Percentiles rank a stretch among this genome's conserved stretches.
Conservation (phyloP, 2,888 invertebrate genomes). For the Drosophila prostipennis region DNA sequence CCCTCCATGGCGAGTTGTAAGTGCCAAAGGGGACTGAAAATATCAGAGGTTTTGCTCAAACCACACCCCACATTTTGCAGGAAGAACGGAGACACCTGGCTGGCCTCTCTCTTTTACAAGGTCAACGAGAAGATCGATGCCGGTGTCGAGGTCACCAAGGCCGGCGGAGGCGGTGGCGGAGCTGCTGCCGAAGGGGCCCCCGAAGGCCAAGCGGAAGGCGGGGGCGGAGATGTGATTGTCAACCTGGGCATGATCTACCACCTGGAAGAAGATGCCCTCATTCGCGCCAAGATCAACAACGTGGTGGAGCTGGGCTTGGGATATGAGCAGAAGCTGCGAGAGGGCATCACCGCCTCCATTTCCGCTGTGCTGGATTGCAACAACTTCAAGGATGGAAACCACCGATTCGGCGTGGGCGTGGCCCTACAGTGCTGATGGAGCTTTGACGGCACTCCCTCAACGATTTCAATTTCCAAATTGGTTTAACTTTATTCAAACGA, state of each 20-base stretch:
- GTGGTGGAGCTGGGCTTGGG: constrained; percentile 95
- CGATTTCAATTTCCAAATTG: constrained; percentile 13
- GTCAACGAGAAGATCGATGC: constrained; percentile 47
- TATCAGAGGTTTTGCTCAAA: too few species aligned
- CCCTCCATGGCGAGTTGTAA: constrained; percentile 96
- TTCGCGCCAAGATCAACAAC: constrained; percentile 97
- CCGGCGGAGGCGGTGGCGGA: not conserved
- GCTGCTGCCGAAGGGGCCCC: not conserved
- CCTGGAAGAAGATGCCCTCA: constrained; percentile 91
- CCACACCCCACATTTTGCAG: constrained; percentile 20
- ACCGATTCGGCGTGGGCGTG: constrained; percentile 97
- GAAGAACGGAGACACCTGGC: constrained; percentile 38
- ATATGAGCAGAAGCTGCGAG: constrained; percentile 94
- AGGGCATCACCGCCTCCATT: constrained; percentile 94
- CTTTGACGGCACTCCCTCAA: not conserved
- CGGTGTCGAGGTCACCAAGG: constrained; percentile 46
- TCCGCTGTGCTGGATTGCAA: constrained; percentile 87
- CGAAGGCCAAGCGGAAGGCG: constrained; percentile 87
- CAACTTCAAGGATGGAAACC: constrained; percentile 97
- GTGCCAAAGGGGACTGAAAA: not conserved
- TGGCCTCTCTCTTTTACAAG: constrained; percentile 61
- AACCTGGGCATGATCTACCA: constrained; percentile 94
- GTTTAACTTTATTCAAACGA: not conserved
- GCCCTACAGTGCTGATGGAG: constrained; percentile 92
- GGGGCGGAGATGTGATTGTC: constrained; percentile 92